These are phyloP conservation scores for Nesogale talazaci DNA, from an alignment of 2,113 vertebrate species.

Conservation along the genomic window DNA sequence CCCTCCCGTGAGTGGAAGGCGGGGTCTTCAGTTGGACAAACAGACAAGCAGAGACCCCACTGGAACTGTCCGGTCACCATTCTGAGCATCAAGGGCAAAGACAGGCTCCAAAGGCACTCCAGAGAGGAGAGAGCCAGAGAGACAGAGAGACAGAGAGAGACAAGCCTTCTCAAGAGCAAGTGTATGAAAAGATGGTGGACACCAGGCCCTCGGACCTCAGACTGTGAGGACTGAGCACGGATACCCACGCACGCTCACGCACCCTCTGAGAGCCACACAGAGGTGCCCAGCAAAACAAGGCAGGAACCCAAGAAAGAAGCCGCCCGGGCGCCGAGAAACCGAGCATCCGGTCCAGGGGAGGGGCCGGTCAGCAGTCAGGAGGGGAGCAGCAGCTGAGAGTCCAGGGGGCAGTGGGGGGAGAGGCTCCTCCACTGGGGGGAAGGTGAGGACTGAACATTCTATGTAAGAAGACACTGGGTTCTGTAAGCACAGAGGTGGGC, in stretches of 20 bases:
- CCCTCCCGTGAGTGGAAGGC: neutral
- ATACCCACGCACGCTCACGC: neutral
- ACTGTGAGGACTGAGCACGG: neutral
- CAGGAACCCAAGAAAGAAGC: neutral
- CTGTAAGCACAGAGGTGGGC: too few species aligned
- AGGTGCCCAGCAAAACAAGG: neutral
- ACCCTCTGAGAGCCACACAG: neutral
- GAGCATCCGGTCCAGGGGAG: neutral
- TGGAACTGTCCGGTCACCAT: accelerated
- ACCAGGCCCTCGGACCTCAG: accelerated
- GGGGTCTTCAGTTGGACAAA: neutral
- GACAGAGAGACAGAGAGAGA: neutral
- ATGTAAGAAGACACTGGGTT: too few species aligned
- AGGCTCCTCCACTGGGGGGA: neutral
- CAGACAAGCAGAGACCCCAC: neutral
- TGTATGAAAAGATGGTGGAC: accelerated
- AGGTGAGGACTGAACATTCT: neutral
- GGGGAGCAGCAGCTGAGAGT: too few species aligned
- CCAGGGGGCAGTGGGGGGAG: neutral
- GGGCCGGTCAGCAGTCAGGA: neutral
- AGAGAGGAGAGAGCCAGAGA: neutral
- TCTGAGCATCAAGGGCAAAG: neutral
- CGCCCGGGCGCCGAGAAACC: neutral
- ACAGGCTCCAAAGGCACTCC: neutral
- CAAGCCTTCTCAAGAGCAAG: neutral